Percentiles rank a stretch among this genome's conserved stretches.
These are phyloP conservation scores for Madoqua kirkii DNA, from an alignment of 2,113 vertebrate genomes.

Conservation along the genomic window DNA sequence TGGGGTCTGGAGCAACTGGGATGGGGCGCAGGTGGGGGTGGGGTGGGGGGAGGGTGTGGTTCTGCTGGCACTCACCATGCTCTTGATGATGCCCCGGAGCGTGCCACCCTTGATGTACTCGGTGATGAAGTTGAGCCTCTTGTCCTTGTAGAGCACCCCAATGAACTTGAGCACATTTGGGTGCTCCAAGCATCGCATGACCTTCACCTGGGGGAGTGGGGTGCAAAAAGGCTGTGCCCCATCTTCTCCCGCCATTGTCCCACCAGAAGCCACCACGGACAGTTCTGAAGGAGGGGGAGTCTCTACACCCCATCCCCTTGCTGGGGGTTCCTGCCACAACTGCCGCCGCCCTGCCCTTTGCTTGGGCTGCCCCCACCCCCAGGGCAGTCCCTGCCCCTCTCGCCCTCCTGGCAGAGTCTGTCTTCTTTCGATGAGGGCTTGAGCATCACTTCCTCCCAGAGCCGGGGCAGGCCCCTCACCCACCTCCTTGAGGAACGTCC, in stretches of 20 bases:
- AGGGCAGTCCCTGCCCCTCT: not conserved
- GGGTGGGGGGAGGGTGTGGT: rapidly evolving
- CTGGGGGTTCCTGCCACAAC: not conserved
- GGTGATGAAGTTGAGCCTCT: conserved; percentile 96
- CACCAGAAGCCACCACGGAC: not conserved
- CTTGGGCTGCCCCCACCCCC: too few relatives aligned
- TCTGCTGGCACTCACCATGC: conserved; percentile 84
- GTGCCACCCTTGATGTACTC: conserved; percentile 99
- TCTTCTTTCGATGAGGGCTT: not conserved
- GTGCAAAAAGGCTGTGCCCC: not conserved
- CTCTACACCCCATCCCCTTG: rapidly evolving
- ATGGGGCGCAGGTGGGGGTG: rapidly evolving
- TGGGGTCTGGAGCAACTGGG: not conserved
- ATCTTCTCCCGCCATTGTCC: not conserved
- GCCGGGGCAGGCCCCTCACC: not conserved
- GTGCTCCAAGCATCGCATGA: conserved; percentile 97
- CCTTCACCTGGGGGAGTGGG: conserved; percentile 88
- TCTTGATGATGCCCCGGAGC: conserved; percentile 92
- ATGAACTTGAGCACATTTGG: conserved; percentile 98
- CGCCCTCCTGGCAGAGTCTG: not conserved
- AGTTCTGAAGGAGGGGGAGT: too few relatives aligned
- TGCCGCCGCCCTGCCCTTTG: rapidly evolving
- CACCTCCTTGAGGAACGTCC: conserved; percentile 96
- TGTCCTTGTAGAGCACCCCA: conserved; percentile 98
- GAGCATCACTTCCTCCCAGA: not conserved